Conservation (phyloP, 2,797 vertebrate genomes). For the Poeciliopsis gracilis region DNA sequence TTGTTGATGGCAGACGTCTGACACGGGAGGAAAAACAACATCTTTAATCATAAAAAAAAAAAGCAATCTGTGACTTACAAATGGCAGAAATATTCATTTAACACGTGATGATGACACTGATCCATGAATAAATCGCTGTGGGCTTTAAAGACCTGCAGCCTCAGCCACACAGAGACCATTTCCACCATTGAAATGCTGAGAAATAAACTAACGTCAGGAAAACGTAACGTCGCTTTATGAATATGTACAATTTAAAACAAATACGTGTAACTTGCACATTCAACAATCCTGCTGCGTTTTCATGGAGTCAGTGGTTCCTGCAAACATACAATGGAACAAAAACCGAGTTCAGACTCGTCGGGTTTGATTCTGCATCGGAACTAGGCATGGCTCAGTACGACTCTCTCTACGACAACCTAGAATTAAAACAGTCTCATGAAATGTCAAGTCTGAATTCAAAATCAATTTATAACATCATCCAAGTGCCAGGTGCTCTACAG, state of each 20-base stretch:
- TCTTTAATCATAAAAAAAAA: constrained; percentile 62
- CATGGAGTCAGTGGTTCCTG: constrained; percentile 6
- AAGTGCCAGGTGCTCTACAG: neutral
- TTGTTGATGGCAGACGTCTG: constrained; percentile 3
- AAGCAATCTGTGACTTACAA: constrained; percentile 48
- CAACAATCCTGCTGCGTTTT: neutral
- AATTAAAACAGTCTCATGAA: neutral
- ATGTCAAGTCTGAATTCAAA: neutral
- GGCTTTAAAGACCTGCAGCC: neutral
- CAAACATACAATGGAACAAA: constrained; percentile 10
- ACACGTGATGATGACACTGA: constrained; percentile 15
- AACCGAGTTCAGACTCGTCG: neutral
- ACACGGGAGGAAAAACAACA: constrained; percentile 31
- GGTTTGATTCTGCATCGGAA: neutral
- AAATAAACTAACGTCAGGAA: neutral
- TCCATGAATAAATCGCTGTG: neutral
- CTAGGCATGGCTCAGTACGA: neutral
- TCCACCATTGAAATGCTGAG: neutral
- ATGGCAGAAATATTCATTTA: constrained; percentile 49
- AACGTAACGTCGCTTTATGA: neutral
- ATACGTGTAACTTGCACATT: neutral
- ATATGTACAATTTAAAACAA: neutral
- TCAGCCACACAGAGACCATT: neutral
- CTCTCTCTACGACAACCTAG: neutral
- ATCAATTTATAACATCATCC: neutral